These are phyloP conservation scores for Homarus gammarus DNA, from an alignment of 2,888 invertebrate genomes.

Conservation along the genomic window DNA sequence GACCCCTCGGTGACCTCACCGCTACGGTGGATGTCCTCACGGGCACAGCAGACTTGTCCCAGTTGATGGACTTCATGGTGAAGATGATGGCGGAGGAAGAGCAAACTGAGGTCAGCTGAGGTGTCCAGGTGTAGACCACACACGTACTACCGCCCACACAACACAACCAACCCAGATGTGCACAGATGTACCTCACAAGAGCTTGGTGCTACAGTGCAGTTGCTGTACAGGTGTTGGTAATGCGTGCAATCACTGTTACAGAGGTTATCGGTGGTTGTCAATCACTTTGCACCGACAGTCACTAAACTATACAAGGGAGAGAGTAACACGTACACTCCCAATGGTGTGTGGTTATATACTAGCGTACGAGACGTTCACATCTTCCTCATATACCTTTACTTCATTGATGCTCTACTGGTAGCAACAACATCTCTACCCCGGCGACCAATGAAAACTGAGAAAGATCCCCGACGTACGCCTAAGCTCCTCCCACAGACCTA, in stretches of 20 bases:
- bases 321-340: constrained; percentile 7
- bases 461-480: not conserved
- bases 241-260: not conserved
- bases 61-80: constrained; percentile 55
- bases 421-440: constrained; percentile 48
- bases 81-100: constrained; percentile 1
- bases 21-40: not conserved
- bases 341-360: constrained; percentile 24
- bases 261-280: not conserved
- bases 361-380: constrained; percentile 41
- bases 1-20: constrained; percentile 37
- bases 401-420: constrained; percentile 70
- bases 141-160: constrained; percentile 48
- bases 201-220: not conserved
- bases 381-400: constrained; percentile 63
- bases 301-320: constrained; percentile 1
- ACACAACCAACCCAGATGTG: constrained; percentile 39
- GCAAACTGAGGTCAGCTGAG: constrained; percentile 41
- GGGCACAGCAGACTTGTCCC: constrained; percentile 27
- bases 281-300: constrained; percentile 8
- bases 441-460: constrained; percentile 46
- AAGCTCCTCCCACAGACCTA: constrained; percentile 34
- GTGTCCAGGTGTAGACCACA: constrained; percentile 31
- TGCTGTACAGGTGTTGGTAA: not conserved
- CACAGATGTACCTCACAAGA: constrained; percentile 33